These are phyloP conservation scores for Sibirionetta formosa DNA, from an alignment of 2,797 vertebrate genomes.

Conservation along the genomic window DNA sequence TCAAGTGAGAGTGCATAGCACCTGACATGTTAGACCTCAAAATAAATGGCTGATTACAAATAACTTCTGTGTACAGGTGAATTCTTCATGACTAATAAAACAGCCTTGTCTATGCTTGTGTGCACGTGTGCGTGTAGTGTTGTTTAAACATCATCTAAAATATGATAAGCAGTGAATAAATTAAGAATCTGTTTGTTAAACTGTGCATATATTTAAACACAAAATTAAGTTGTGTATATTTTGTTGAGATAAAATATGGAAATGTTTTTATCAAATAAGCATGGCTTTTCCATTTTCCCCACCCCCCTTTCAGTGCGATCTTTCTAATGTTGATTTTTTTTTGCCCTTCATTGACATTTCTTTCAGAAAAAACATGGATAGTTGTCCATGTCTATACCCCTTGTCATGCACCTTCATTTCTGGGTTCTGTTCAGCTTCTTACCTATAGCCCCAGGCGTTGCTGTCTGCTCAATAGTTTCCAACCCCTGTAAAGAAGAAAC, in stretches of 20 bases:
- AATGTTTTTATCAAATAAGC: not conserved
- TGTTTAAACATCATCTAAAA: conserved; percentile 67
- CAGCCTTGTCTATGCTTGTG: not conserved
- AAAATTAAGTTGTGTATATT: conserved; percentile 58
- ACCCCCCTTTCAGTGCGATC: not conserved
- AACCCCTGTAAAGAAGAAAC: conserved; percentile 73
- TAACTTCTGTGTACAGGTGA: conserved; percentile 25
- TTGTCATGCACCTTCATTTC: conserved; percentile 68
- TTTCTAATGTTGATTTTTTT: not conserved
- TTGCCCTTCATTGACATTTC: conserved; percentile 49
- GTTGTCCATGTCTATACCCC: conserved; percentile 36
- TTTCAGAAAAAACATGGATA: conserved; percentile 34
- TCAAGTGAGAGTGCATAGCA: not conserved
- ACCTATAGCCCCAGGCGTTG: conserved; percentile 65
- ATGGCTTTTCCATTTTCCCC: not conserved
- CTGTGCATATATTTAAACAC: conserved; percentile 57
- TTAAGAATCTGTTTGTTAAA: conserved; percentile 73
- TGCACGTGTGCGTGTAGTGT: not conserved
- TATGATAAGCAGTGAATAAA: conserved; percentile 72
- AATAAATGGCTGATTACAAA: not conserved
- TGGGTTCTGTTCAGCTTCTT: conserved; percentile 62
- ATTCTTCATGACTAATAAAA: not conserved
- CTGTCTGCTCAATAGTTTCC: conserved; percentile 76
- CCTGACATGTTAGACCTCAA: not conserved
- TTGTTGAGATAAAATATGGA: conserved; percentile 31